Evolutionary conservation across 2,113 vertebrate genomes (phyloP).

Genomic region (Peromyscus polionotus): DNA sequence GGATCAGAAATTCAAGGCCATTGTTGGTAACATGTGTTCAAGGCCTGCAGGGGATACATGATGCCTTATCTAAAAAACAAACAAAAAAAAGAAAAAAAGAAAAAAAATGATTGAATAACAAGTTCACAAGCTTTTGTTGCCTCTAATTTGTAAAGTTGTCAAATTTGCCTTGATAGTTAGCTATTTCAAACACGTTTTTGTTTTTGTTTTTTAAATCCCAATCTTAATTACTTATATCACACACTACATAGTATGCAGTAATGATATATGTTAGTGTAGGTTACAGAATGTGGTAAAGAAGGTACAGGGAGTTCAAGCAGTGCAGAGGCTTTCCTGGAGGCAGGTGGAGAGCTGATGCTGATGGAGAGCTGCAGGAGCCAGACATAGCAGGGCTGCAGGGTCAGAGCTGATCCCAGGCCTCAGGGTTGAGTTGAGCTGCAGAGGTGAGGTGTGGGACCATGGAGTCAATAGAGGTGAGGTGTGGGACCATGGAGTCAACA

Average conservation of each 20-base stretch:
- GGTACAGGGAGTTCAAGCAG: neutral
- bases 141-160: neutral
- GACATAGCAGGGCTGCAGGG: neutral
- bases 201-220: neutral
- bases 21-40: neutral
- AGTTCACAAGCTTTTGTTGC: neutral
- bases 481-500: too few species aligned
- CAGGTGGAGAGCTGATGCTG: neutral
- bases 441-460: too few species aligned
- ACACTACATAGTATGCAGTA: neutral
- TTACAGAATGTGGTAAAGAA: neutral
- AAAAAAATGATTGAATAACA: neutral
- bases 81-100: neutral
- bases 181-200: neutral
- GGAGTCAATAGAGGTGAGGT: too few species aligned
- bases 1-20: neutral
- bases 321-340: neutral
- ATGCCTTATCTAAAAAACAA: neutral
- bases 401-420: neutral
- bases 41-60: neutral
- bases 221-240: neutral
- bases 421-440: neutral
- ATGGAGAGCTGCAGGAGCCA: neutral
- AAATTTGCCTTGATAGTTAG: neutral
- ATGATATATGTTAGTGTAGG: neutral